These are phyloP conservation scores for Zapornia atra DNA, from an alignment of 2,113 vertebrate species.

Conservation along the genomic window DNA sequence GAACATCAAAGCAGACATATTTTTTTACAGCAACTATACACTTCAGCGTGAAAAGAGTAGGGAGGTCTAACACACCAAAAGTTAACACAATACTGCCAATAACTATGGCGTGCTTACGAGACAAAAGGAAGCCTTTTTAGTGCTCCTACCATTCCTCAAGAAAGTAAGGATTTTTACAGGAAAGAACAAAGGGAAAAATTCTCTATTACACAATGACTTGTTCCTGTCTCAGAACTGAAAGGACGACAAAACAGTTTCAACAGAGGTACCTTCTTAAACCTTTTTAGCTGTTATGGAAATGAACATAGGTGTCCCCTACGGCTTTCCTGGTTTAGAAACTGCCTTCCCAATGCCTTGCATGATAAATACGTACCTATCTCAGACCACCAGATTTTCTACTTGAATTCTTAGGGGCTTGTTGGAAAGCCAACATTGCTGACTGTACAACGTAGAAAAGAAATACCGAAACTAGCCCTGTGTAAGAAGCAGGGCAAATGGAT, in stretches of 20 bases:
- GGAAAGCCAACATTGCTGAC: neutral
- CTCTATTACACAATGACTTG: fast-evolving
- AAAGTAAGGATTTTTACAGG: neutral
- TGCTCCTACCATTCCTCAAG: neutral
- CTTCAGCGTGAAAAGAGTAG: neutral
- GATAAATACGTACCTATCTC: neutral
- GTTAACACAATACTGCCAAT: neutral
- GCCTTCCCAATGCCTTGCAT: neutral
- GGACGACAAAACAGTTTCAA: neutral
- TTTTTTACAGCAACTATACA: neutral
- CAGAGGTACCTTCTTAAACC: neutral
- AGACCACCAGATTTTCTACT: neutral
- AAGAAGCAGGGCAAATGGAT: neutral
- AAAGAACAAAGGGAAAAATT: neutral
- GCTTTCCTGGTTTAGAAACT: neutral
- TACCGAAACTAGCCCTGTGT: neutral
- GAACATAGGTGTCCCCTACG: neutral
- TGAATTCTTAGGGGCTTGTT: neutral
- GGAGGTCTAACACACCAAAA: neutral
- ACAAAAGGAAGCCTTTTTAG: neutral
- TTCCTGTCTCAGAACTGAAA: neutral
- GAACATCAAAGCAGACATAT: neutral
- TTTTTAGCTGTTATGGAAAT: neutral
- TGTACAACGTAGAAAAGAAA: neutral
- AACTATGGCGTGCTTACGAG: neutral